Base-by-base conservation (phyloP, 1,140 invertebrate species). In the Proctacanthus coquilletti region DNA sequence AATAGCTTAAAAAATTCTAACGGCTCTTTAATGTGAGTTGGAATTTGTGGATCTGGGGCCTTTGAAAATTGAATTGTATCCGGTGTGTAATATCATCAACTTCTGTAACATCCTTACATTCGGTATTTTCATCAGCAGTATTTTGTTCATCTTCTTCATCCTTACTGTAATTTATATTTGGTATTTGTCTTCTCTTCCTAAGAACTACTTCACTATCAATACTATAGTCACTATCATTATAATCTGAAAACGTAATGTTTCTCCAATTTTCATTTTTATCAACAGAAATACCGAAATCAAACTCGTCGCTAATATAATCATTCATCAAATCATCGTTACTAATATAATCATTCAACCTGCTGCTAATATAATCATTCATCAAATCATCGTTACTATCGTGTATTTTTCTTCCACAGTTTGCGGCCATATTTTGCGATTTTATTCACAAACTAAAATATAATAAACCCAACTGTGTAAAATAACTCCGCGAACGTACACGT, bases 11-110 rank as follows among this genome's bases (percentile, higher is more conserved):
- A n/a, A n/a, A n/a, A n/a, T n/a, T n/a, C n/a, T n/a, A n/a, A n/a
- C n/a, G n/a, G n/a, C n/a, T n/a, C n/a, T n/a, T n/a, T n/a, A n/a
- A n/a, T n/a, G n/a, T n/a, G n/a, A n/a, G n/a, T n/a, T n/a, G n/a
- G n/a, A n/a, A n/a, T n/a, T n/a, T n/a, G n/a, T n/a, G n/a, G n/a
- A n/a, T n/a, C n/a, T n/a, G 31, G 31, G 31, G 31, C 13, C 13
- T 33, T 33, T 33, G 31, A 33, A 33, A 33, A 33, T 33, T 33
- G 31, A 33, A 33, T 33, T n/a, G 31, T 17, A 33, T 33, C 31
- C 31, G 31, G 15, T 8, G 31, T 33, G 31, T 8, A 33, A 33
- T 33, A 14, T 33, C 31, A 33, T 33, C 31, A 33, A 8, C 31
- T 33, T 33, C 31, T 33, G 31, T 33, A 33, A 33, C 31, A 13